phyloP scores from a whole-genome alignment of 2,797 vertebrate species.

The Petrocephalus schoutedeni region DNA sequence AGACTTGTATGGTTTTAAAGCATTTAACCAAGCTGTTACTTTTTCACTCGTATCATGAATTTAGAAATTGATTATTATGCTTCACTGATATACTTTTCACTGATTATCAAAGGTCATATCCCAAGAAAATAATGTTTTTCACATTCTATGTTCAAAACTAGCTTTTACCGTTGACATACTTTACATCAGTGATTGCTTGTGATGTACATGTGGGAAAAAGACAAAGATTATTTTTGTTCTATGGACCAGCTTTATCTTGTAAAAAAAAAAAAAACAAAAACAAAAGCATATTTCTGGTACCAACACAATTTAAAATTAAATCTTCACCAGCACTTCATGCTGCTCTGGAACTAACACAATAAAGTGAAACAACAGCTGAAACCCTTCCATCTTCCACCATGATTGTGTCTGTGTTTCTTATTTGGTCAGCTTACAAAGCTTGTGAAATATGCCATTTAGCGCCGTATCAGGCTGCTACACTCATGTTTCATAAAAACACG shows the following conservation, averaged over 20 bases:
- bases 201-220: neutral
- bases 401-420: neutral
- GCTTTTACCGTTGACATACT: neutral
- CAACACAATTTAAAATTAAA: neutral
- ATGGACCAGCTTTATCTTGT: neutral
- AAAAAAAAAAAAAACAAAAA: neutral
- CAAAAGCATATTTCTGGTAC: constrained; percentile 3
- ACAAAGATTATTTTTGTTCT: neutral
- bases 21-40: neutral
- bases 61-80: neutral
- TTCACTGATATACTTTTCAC: neutral
- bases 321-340: neutral
- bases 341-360: neutral
- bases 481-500: neutral
- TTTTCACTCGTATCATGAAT: neutral
- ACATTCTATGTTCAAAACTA: neutral
- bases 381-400: neutral
- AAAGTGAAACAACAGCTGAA: neutral
- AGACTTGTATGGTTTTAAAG: neutral
- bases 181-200: neutral
- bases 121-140: neutral
- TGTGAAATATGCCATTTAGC: neutral
- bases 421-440: neutral
- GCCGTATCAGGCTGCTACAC: neutral
- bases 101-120: neutral